These are phyloP conservation scores for Acanthopagrus latus DNA, from an alignment of 2,797 vertebrate genomes.

Conservation along the genomic window DNA sequence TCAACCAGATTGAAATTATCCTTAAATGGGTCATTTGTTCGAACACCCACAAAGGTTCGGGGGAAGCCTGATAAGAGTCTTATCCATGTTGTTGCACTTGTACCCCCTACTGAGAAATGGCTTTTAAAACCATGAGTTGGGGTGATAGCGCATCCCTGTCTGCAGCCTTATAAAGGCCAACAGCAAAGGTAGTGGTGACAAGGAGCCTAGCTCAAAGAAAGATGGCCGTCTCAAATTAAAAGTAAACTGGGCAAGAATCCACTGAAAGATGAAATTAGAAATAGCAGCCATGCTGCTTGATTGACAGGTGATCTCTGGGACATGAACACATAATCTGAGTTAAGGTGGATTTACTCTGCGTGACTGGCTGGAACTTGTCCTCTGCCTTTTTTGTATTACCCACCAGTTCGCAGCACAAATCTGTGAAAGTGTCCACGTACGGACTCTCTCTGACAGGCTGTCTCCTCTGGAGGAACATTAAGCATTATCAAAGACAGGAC, in stretches of 20 bases:
- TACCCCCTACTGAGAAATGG: background rate
- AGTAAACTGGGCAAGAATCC: slow-evolving; percentile 5
- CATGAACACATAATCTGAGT: background rate
- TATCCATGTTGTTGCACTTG: background rate
- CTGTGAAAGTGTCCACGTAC: background rate
- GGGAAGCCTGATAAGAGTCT: background rate
- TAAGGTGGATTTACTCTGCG: background rate
- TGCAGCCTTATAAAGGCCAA: background rate
- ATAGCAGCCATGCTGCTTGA: background rate
- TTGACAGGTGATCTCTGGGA: background rate
- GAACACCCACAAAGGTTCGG: background rate
- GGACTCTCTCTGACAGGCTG: background rate
- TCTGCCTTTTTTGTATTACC: background rate
- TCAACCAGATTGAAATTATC: no score
- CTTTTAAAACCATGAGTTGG: background rate
- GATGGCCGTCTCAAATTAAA: background rate
- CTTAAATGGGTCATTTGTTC: background rate
- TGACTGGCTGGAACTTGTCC: background rate
- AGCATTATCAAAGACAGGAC: background rate
- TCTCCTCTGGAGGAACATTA: background rate
- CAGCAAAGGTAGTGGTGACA: background rate
- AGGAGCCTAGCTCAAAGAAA: background rate
- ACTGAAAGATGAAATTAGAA: background rate
- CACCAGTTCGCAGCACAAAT: background rate
- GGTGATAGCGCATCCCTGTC: background rate